Percentiles rank a stretch among this genome's conserved stretches.
phyloP scores from a whole-genome alignment of 2,888 invertebrate species.

The Coelogynopora nodosa region DNA sequence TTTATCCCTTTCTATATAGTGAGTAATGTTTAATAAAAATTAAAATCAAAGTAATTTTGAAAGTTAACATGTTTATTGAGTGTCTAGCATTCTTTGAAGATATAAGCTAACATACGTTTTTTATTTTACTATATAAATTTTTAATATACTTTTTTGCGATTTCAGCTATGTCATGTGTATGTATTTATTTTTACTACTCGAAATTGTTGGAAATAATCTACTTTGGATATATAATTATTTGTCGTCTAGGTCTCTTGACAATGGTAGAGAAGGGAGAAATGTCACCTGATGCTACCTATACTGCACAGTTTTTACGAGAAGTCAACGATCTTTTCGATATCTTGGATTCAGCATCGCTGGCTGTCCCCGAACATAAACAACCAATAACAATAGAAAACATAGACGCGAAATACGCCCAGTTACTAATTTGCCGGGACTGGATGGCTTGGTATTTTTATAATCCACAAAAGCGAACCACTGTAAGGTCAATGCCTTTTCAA shows the following conservation, averaged over 20 bases:
- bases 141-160: background rate
- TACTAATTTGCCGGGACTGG: background rate
- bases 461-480: background rate
- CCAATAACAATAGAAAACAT: background rate
- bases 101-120: background rate
- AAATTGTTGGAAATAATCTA: too few species aligned
- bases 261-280: background rate
- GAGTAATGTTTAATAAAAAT: too few species aligned
- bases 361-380: background rate
- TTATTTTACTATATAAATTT: background rate
- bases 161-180: background rate
- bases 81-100: background rate
- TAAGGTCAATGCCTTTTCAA: background rate
- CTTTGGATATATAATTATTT: too few species aligned
- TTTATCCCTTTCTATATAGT: too few species aligned
- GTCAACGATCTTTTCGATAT: background rate
- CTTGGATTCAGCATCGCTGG: background rate
- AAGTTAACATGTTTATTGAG: background rate
- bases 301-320: background rate
- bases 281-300: background rate
- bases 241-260: background rate
- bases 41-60: too few species aligned
- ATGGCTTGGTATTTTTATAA: background rate
- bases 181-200: too few species aligned
- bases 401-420: background rate